Base-by-base conservation (phyloP, 2,888 invertebrate genomes). In the Sminthurinus aureus region DNA sequence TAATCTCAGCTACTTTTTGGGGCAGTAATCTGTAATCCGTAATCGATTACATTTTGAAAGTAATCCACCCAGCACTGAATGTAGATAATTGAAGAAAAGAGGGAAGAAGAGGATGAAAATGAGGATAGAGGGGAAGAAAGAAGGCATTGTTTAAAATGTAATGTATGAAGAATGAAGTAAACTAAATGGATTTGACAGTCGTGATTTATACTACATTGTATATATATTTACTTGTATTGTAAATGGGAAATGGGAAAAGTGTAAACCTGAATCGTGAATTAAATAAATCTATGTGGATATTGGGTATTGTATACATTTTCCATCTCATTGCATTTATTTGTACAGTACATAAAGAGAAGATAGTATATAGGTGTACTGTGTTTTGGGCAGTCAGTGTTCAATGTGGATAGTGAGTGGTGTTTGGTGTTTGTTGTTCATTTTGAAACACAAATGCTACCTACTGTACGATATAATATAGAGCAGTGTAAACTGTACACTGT, bases 161-260 rank as follows among this genome's bases (percentile, higher is more conserved):
- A 38, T 38, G 38, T 38, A 38, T 38, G 38, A 38, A 38, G 38
- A 66, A 26, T 24, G 78, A 78, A 78, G 26, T 78, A 66, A 66
- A 15, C 26, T 78, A 78, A 78, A 78, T 78, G 78, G 26, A 78
- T 78, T 78, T 78, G 78, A 78, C 66, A 78, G 26, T 11, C 22
- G 26, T 66, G 78, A 78, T 78, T 78, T 78, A 78, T 38, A 66
- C 58, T 15, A 3, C 58, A 15, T 58, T 58, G 58, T 58, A 15
- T 38, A 38, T 38, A 38, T 38, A 38, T n/a, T n/a, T n/a, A n/a
- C n/a, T 38, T 38, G 38, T 38, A 38, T 38, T 38, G 38, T 38
- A 38, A 38, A 38, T 38, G 38, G 38, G 1, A 38, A 38, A 38
- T 38, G 38, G 38, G 38, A 38, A 6, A 38, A 38, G 38, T 38